Percentiles rank a stretch among this genome's conserved stretches.
These are phyloP conservation scores for Himalopsyche phryganea DNA, from an alignment of 1,140 invertebrate species.

Conservation along the genomic window DNA sequence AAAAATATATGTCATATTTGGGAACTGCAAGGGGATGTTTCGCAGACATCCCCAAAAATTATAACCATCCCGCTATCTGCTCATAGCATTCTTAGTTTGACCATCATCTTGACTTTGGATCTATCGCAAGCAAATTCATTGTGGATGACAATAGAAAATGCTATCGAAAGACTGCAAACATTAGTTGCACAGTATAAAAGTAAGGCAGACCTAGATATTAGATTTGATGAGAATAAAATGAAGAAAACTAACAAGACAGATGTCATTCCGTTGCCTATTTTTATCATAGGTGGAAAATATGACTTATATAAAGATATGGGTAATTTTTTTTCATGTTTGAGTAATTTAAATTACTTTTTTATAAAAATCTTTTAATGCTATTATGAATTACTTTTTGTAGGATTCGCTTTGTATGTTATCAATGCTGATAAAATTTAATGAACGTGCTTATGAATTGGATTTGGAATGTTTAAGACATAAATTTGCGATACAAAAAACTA, in stretches of 20 bases:
- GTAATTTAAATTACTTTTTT: too few relatives aligned
- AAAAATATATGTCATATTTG: constrained; percentile 85
- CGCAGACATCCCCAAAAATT: constrained; percentile 6
- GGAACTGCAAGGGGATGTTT: constrained; percentile 72
- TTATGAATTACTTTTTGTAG: too few relatives aligned
- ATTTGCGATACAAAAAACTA: too few relatives aligned
- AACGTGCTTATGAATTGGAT: too few relatives aligned
- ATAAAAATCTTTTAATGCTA: too few relatives aligned
- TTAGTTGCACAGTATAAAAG: too few relatives aligned
- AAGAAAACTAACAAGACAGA: neutral
- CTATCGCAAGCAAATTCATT: constrained; percentile 17
- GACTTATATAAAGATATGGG: constrained; percentile 26
- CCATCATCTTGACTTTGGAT: constrained; percentile 21
- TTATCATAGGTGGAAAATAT: constrained; percentile 29
- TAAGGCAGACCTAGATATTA: too few relatives aligned
- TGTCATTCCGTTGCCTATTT: constrained; percentile 11
- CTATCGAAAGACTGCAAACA: neutral
- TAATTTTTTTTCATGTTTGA: constrained; percentile 4
- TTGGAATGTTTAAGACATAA: too few relatives aligned
- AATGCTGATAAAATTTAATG: too few relatives aligned
- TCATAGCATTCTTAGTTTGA: neutral
- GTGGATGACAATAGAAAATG: constrained; percentile 13
- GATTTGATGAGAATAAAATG: too few relatives aligned
- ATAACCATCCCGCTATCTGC: constrained; percentile 13
- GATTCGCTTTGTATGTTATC: too few relatives aligned